A percentile compares a stretch with the other conserved stretches of the same genome.
Conservation (phyloP, 2,113 vertebrate genomes). For the Percopsis transmontana region DNA sequence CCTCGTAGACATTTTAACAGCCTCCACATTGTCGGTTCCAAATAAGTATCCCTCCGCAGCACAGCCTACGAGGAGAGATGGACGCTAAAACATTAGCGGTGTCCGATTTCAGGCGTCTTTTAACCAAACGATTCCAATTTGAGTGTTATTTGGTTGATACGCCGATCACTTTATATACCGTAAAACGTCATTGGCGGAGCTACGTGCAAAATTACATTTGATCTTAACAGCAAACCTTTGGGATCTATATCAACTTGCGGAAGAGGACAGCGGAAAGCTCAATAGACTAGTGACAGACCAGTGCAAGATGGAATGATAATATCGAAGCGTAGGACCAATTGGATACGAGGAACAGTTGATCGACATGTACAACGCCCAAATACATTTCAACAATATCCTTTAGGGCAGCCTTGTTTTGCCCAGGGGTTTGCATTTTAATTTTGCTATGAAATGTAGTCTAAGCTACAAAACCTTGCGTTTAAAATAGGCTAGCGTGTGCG, state of each 20-base stretch:
- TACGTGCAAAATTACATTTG: not conserved
- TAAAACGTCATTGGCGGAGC: not conserved
- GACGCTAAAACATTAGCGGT: conserved; percentile 71
- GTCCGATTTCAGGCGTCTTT: conserved; percentile 72
- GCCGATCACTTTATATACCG: not conserved
- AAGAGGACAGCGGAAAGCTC: conserved; percentile 68
- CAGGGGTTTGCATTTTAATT: conserved; percentile 42
- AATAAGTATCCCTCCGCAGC: conserved; percentile 75
- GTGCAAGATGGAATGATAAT: conserved; percentile 81
- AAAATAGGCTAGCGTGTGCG: not conserved
- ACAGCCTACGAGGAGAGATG: conserved; percentile 62
- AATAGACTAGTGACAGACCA: conserved; percentile 52
- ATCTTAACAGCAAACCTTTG: conserved; percentile 20
- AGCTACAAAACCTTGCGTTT: not conserved
- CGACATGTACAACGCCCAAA: conserved; percentile 53
- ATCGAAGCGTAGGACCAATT: conserved; percentile 71
- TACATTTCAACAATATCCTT: conserved; percentile 27
- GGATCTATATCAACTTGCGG: conserved; percentile 84
- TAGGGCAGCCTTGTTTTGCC: conserved; percentile 49
- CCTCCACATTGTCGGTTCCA: conserved; percentile 83
- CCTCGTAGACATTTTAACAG: conserved; percentile 83
- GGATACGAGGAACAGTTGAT: conserved; percentile 48
- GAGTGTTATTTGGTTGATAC: not conserved
- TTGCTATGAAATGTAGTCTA: conserved; percentile 23
- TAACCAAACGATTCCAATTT: not conserved